Percentiles rank a stretch among this genome's conserved stretches.
These are phyloP conservation scores for Dryoscopus gambensis DNA, from an alignment of 2,113 vertebrate species.

Conservation along the genomic window DNA sequence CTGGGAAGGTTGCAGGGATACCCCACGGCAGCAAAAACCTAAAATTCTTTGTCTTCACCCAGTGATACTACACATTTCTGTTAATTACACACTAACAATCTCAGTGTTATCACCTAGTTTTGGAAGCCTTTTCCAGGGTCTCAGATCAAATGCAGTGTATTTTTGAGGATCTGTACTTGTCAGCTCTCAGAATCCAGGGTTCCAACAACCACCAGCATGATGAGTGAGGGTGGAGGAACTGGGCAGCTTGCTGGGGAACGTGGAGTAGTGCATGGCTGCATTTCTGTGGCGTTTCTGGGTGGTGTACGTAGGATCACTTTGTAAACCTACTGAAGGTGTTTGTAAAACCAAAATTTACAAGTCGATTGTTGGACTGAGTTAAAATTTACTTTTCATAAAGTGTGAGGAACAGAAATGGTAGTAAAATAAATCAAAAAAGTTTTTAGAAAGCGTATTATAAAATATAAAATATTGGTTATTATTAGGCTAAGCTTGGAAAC, in stretches of 20 bases:
- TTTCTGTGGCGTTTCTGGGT: background rate
- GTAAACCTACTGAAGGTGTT: background rate
- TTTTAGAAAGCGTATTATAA: background rate
- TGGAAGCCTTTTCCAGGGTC: no score
- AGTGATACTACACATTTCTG: no score
- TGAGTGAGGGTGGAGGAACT: background rate
- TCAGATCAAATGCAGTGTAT: no score
- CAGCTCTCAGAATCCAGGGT: no score
- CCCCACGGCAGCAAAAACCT: no score
- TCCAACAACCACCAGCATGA: rapidly evolving
- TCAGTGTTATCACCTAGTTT: no score
- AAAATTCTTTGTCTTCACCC: no score
- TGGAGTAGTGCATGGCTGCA: background rate
- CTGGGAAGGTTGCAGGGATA: no score
- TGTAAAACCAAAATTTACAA: background rate
- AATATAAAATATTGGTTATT: background rate
- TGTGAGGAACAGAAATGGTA: background rate
- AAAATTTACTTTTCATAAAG: background rate
- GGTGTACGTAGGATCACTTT: rapidly evolving
- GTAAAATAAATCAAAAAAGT: background rate
- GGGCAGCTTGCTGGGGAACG: background rate
- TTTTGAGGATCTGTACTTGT: no score
- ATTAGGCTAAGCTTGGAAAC: background rate
- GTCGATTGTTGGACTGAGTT: background rate
- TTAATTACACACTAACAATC: no score